phyloP scores from a whole-genome alignment of 2,113 vertebrate species.

The Oncorhynchus gorbuscha region DNA sequence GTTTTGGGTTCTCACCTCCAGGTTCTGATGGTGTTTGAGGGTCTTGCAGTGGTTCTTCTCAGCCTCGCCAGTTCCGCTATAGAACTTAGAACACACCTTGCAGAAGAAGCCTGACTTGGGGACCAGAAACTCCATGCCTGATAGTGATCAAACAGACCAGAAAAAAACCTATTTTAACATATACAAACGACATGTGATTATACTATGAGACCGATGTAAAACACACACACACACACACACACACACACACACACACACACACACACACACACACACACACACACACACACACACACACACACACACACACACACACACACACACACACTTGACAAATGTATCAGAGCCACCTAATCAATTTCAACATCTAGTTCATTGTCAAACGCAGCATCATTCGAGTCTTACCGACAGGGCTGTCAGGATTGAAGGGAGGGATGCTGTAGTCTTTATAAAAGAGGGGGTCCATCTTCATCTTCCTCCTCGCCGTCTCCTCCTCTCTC shows the following conservation, averaged over 20 bases:
- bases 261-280: too few species aligned
- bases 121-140: constrained; percentile 67
- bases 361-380: too few species aligned
- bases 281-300: too few species aligned
- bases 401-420: constrained; percentile 62
- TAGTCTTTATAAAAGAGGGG: neutral
- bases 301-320: too few species aligned
- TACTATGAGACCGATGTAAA: constrained; percentile 29
- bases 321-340: neutral
- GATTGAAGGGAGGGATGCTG: constrained; percentile 49
- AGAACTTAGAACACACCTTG: constrained; percentile 66
- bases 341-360: too few species aligned
- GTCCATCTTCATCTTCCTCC: neutral
- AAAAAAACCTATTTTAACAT: neutral
- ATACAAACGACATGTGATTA: neutral
- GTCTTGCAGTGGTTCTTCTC: constrained; percentile 65
- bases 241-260: too few species aligned
- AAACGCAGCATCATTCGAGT: neutral
- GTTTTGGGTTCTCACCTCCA: constrained; percentile 45
- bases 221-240: too few species aligned
- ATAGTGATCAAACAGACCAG: neutral
- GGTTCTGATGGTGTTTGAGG: constrained; percentile 62
- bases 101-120: constrained; percentile 71
- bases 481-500: neutral
- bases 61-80: constrained; percentile 48